Conservation (phyloP, 2,888 invertebrate genomes). For the Rhorus exstirpatorius region DNA sequence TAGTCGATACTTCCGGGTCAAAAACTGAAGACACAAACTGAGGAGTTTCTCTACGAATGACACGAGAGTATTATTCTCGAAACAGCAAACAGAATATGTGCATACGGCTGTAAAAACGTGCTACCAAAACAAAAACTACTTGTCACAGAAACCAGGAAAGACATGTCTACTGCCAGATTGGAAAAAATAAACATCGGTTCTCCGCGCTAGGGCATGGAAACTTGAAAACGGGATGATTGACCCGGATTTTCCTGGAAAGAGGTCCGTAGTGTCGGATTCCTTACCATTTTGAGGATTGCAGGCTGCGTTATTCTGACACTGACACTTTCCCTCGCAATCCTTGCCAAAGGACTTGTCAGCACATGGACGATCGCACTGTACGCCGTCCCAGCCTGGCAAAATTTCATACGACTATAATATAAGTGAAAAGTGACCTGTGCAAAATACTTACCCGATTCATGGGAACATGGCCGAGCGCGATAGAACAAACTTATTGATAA, state of each 20-base stretch:
- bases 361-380: constrained; percentile 95
- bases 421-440: neutral
- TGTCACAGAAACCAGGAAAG: neutral
- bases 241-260: neutral
- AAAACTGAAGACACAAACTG: too few species aligned
- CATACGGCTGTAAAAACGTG: constrained; percentile 19
- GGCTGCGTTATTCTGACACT: constrained; percentile 93
- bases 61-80: neutral
- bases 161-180: constrained; percentile 15
- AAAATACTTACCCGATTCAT: constrained; percentile 63
- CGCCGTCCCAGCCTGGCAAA: constrained; percentile 90
- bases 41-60: too few species aligned
- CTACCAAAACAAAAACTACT: constrained; percentile 20
- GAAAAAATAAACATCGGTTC: neutral
- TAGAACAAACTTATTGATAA: constrained; percentile 6
- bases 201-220: neutral
- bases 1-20: too few species aligned
- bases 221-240: neutral
- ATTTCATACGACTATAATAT: constrained; percentile 51
- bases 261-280: constrained; percentile 71
- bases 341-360: constrained; percentile 93
- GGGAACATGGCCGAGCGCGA: constrained; percentile 3
- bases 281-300: constrained; percentile 94
- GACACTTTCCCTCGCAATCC: constrained; percentile 91
- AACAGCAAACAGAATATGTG: neutral